These are phyloP conservation scores for Andrena bicolor DNA, from an alignment of 2,888 invertebrate species.

Conservation along the genomic window DNA sequence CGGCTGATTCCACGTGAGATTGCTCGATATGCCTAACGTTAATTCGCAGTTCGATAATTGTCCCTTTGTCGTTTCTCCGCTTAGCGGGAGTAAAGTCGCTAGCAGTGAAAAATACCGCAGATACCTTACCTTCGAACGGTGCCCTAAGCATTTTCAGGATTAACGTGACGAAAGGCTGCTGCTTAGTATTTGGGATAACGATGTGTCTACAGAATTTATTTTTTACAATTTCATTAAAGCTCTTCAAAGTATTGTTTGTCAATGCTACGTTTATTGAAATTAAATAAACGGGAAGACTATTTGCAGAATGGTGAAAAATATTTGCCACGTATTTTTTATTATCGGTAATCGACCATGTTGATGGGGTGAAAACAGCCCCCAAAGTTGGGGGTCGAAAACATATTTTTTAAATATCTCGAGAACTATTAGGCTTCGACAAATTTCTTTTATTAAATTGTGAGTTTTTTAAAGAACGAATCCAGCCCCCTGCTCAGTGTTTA, in stretches of 20 bases:
- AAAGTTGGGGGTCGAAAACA: too few relatives aligned
- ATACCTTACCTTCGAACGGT: background rate
- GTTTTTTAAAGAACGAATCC: too few relatives aligned
- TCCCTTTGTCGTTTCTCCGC: constrained; percentile 50
- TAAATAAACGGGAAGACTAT: background rate
- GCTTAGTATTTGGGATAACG: background rate
- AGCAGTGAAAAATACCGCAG: constrained; percentile 16
- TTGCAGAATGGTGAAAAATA: too few relatives aligned
- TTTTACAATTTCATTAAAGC: too few relatives aligned
- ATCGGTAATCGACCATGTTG: too few relatives aligned
- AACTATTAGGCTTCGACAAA: too few relatives aligned
- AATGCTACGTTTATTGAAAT: background rate
- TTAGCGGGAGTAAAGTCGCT: background rate
- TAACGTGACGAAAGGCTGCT: background rate
- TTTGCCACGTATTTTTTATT: too few relatives aligned
- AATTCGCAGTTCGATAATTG: constrained; percentile 64
- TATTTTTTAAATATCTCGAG: too few relatives aligned
- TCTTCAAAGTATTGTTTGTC: background rate
- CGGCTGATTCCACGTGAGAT: constrained; percentile 61
- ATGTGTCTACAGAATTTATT: too few relatives aligned
- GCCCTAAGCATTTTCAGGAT: background rate
- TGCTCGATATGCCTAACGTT: constrained; percentile 66
- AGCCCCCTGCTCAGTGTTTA: too few relatives aligned
- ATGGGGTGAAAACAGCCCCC: too few relatives aligned
- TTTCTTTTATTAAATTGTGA: too few relatives aligned